A percentile compares a stretch with the other conserved stretches of the same genome.
These are phyloP conservation scores for Ornithoptera alexandrae DNA, from an alignment of 2,888 invertebrate genomes.

Conservation along the genomic window DNA sequence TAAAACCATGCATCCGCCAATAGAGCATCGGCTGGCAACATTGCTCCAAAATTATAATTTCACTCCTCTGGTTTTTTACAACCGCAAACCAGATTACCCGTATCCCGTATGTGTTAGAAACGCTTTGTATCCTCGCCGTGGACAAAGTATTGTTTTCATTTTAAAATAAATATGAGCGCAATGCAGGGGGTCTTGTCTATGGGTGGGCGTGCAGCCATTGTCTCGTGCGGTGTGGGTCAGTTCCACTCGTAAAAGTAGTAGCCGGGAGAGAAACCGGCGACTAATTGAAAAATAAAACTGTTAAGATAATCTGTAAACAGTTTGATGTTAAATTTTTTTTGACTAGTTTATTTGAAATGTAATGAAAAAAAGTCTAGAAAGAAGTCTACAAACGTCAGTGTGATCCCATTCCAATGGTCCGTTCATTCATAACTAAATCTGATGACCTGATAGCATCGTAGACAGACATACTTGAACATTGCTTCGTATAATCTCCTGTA, in stretches of 20 bases:
- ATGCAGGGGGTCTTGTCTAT: slow-evolving; percentile 30
- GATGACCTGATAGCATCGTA: slow-evolving; percentile 17
- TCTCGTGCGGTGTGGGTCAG: slow-evolving; percentile 8
- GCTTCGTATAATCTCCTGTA: slow-evolving; percentile 11
- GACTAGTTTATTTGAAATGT: neutral
- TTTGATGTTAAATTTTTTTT: too few relatives aligned
- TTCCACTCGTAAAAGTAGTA: neutral
- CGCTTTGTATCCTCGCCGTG: slow-evolving; percentile 34
- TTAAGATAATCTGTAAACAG: neutral
- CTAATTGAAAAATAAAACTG: neutral
- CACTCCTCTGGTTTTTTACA: slow-evolving; percentile 41
- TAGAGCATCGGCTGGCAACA: slow-evolving; percentile 40
- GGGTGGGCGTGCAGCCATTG: slow-evolving; percentile 17
- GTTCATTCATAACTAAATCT: slow-evolving; percentile 18
- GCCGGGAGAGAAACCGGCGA: neutral
- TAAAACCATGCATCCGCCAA: slow-evolving; percentile 39
- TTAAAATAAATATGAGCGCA: slow-evolving; percentile 26
- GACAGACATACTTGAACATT: slow-evolving; percentile 15
- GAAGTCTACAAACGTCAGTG: neutral
- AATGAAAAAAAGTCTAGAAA: neutral
- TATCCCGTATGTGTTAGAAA: slow-evolving; percentile 68
- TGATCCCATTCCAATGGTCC: slow-evolving; percentile 4
- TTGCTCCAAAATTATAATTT: slow-evolving; percentile 40
- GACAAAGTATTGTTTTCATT: slow-evolving; percentile 31
- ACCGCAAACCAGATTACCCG: slow-evolving; percentile 71